Evolutionary conservation across 2,888 invertebrate species (phyloP).

Genomic region (Callyntrura guangdongensis): DNA sequence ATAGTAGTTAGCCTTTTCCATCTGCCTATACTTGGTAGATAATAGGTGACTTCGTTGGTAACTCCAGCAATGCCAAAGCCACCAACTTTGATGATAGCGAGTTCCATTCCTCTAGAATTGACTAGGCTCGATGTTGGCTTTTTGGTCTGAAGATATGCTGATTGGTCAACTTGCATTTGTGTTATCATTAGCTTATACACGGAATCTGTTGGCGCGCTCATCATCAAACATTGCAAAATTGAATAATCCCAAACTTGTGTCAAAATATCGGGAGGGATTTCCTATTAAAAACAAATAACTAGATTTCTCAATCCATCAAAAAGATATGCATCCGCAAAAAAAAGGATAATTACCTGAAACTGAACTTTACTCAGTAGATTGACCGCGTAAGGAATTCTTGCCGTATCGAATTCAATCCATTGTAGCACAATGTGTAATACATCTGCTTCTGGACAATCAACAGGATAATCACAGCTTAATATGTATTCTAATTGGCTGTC

Average conservation of each 20-base stretch:
- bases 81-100: constrained; percentile 89
- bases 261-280: constrained; percentile 82
- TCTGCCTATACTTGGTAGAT: constrained; percentile 88
- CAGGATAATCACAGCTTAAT: constrained; percentile 89
- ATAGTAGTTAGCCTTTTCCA: constrained; percentile 90
- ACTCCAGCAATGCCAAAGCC: constrained; percentile 90
- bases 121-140: constrained; percentile 86
- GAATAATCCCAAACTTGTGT: constrained; percentile 83
- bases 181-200: constrained; percentile 82
- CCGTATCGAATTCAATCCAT: constrained; percentile 88
- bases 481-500: constrained; percentile 89
- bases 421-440: constrained; percentile 88
- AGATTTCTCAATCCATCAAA: no score
- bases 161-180: constrained; percentile 81
- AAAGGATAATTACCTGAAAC: constrained; percentile 80
- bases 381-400: constrained; percentile 82
- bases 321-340: no score
- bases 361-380: constrained; percentile 81
- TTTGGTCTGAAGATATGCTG: constrained; percentile 77
- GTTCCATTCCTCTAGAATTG: constrained; percentile 90
- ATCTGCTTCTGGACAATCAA: constrained; percentile 89
- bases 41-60: constrained; percentile 90
- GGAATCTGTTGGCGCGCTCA: constrained; percentile 73
- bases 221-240: constrained; percentile 81
- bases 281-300: no score